Conservation (phyloP, 2,113 vertebrate genomes). For the Rhinichthys klamathensis region DNA sequence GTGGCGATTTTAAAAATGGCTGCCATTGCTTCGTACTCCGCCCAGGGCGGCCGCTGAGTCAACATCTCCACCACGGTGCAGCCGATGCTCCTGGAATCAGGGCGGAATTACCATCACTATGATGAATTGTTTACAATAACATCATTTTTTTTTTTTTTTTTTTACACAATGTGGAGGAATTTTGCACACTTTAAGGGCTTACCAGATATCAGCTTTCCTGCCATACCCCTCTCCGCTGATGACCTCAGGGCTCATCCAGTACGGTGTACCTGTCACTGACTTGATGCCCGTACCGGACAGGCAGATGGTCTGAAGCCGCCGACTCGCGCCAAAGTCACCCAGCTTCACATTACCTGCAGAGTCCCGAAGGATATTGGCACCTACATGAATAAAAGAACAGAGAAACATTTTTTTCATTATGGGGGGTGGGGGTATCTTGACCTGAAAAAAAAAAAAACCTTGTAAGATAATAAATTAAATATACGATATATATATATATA, state of each 20-base stretch:
- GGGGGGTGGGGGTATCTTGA: too few species aligned
- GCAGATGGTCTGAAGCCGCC: slow-evolving; percentile 96
- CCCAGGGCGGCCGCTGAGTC: slow-evolving; percentile 96
- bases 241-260: slow-evolving; percentile 99
- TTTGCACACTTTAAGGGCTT: slow-evolving; percentile 41
- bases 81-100: slow-evolving; percentile 88
- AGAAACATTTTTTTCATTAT: background rate
- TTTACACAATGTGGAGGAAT: background rate
- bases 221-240: slow-evolving; percentile 98
- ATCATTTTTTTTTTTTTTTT: too few species aligned
- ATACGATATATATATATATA: too few species aligned
- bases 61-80: slow-evolving; percentile 99
- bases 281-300: slow-evolving; percentile 97
- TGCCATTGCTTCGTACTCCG: slow-evolving; percentile 98
- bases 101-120: background rate
- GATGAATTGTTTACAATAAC: background rate
- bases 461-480: background rate
- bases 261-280: slow-evolving; percentile 96
- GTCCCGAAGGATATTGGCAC: slow-evolving; percentile 96
- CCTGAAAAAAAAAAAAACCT: too few species aligned
- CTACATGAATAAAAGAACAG: slow-evolving; percentile 69
- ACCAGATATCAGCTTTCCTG: slow-evolving; percentile 98
- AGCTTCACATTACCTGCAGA: slow-evolving; percentile 97
- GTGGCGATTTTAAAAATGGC: slow-evolving; percentile 99
- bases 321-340: slow-evolving; percentile 97